Percentiles rank a stretch among this genome's conserved stretches.
phyloP scores from a whole-genome alignment of 92 coral and sea anemone genomes.

The Porites lobata region DNA sequence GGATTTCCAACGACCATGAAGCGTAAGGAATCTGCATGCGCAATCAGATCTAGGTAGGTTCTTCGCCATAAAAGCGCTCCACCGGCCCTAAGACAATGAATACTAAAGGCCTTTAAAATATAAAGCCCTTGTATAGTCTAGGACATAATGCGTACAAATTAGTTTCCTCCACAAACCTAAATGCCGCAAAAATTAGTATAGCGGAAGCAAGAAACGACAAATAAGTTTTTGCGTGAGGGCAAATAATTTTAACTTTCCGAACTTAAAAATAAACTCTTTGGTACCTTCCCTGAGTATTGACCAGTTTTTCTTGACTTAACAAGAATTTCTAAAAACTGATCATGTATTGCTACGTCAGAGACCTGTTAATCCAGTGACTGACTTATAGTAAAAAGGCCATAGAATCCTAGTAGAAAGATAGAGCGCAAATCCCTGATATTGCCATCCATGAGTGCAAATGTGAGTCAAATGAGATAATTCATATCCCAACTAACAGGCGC shows the following conservation, averaged over 20 bases:
- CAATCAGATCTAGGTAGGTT: constrained; percentile 19
- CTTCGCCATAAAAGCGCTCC: constrained; percentile 56
- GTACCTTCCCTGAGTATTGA: constrained; percentile 46
- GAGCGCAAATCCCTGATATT: constrained; percentile 49
- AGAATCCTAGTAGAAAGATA: constrained; percentile 48
- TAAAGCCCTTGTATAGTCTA: constrained; percentile 50
- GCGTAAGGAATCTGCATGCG: constrained; percentile 33
- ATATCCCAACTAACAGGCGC: constrained; percentile 39
- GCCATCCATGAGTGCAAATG: constrained; percentile 30
- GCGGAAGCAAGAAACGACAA: constrained; percentile 50
- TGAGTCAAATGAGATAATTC: constrained; percentile 26
- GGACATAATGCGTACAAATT: constrained; percentile 35
- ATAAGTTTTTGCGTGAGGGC: constrained; percentile 50
- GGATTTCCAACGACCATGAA: constrained; percentile 66
- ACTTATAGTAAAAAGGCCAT: constrained; percentile 48
- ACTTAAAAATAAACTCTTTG: constrained; percentile 54
- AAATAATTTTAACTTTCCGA: constrained; percentile 35
- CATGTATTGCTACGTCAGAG: constrained; percentile 35
- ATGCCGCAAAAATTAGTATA: constrained; percentile 4
- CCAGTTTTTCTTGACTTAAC: constrained; percentile 52
- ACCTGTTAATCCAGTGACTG: constrained; percentile 46
- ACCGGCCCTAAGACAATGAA: constrained; percentile 65
- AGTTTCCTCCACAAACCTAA: too few relatives aligned
- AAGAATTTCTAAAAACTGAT: constrained; percentile 39
- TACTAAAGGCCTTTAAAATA: constrained; percentile 29